A percentile compares a stretch with the other conserved stretches of the same genome.
Conservation (phyloP, 2,113 vertebrate genomes). For the Herpailurus yagouaroundi region DNA sequence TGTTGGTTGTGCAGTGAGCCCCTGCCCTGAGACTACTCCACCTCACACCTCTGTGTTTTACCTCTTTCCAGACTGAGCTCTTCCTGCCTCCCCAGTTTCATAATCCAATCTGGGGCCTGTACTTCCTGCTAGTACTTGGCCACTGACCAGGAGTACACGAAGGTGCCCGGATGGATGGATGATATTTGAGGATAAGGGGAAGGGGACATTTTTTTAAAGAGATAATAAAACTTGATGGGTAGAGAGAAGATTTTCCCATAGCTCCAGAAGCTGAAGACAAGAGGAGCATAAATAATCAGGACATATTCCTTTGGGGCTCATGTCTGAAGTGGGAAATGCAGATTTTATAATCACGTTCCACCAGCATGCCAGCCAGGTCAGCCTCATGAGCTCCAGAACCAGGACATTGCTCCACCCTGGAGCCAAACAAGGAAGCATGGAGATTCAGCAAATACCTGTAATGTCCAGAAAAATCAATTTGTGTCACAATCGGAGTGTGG, state of each 20-base stretch:
- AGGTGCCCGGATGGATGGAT: not conserved
- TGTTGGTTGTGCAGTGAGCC: no score
- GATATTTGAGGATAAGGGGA: not conserved
- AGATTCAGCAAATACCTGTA: not conserved
- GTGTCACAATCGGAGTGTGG: not conserved
- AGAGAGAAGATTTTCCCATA: not conserved
- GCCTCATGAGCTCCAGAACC: accelerated
- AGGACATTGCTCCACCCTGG: not conserved
- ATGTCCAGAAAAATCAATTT: slow-evolving; percentile 51
- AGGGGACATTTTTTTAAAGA: not conserved
- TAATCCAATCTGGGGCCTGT: not conserved
- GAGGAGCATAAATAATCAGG: not conserved
- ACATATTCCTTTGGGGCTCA: not conserved
- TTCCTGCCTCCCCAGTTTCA: not conserved
- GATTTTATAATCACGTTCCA: not conserved
- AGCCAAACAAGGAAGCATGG: not conserved
- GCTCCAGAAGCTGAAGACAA: not conserved
- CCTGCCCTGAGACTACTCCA: not conserved
- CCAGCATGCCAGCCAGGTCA: not conserved
- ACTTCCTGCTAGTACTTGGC: not conserved
- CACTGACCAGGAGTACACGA: not conserved
- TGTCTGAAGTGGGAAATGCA: not conserved
- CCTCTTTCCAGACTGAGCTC: not conserved
- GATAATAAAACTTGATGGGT: not conserved
- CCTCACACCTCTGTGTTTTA: no score